A percentile compares a stretch with the other conserved stretches of the same genome.
Conservation (phyloP, 2,888 invertebrate species). For the Hirtodrosophila confusa region DNA sequence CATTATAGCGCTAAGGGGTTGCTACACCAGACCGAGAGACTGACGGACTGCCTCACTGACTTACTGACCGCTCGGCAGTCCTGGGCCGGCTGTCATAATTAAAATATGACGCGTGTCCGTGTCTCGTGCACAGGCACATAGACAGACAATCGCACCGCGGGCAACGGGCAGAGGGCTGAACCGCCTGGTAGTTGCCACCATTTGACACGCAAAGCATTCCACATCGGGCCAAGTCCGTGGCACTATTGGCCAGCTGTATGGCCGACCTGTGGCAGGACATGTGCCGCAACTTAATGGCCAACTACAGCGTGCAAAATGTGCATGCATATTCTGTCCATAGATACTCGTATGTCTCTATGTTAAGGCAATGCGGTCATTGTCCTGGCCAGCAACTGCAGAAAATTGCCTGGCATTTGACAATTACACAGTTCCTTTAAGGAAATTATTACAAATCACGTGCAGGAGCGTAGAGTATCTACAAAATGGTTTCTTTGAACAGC, state of each 20-base stretch:
- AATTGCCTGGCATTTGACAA: constrained; percentile 63
- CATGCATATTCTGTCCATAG: constrained; percentile 26
- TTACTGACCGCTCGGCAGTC: constrained; percentile 46
- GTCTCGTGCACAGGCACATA: constrained; percentile 48
- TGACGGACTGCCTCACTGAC: constrained; percentile 22
- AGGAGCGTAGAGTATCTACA: constrained; percentile 1
- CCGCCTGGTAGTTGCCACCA: constrained; percentile 43
- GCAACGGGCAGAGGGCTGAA: constrained; percentile 28
- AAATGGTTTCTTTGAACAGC: constrained; percentile 10
- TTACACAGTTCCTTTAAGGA: constrained; percentile 68
- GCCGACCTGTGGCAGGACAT: constrained; percentile 31
- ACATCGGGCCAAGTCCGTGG: constrained; percentile 28
- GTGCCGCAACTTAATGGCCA: constrained; percentile 46
- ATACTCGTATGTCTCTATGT: constrained; percentile 2
- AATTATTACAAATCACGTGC: constrained; percentile 60
- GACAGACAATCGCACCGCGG: constrained; percentile 62
- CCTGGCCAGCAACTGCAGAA: constrained; percentile 58
- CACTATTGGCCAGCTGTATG: constrained; percentile 41
- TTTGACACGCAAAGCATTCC: constrained; percentile 70
- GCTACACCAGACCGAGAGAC: constrained; percentile 28
- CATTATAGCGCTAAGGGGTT: constrained; percentile 57
- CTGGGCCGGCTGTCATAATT: constrained; percentile 74
- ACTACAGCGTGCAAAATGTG: constrained; percentile 42
- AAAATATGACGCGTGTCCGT: constrained; percentile 78
- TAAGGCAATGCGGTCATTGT: constrained; percentile 57